Evolutionary conservation across 2,888 invertebrate genomes (phyloP).

Genomic region (Plagodis dolabraria): DNA sequence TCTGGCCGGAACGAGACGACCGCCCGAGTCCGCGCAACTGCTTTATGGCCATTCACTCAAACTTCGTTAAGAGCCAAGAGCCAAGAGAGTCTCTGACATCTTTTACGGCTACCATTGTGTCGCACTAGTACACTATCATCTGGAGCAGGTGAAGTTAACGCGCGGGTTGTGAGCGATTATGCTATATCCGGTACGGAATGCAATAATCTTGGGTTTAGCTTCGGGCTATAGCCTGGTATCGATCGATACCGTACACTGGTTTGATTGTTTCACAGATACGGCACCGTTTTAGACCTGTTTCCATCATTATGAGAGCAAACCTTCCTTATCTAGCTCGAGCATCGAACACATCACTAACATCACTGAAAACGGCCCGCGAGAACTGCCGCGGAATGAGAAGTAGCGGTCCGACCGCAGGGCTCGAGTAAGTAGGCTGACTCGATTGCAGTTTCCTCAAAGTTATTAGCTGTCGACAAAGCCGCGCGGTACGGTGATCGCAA

Average conservation of each 20-base stretch:
- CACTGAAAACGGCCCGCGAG: slow-evolving; percentile 27
- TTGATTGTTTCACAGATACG: slow-evolving; percentile 50
- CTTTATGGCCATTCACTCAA: slow-evolving; percentile 72
- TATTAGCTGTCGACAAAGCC: slow-evolving; percentile 52
- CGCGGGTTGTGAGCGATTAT: slow-evolving; percentile 46
- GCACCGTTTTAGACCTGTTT: slow-evolving; percentile 43
- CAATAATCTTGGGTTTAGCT: slow-evolving; percentile 49
- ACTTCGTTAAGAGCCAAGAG: slow-evolving; percentile 60
- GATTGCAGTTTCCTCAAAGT: slow-evolving; percentile 68
- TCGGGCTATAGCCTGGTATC: slow-evolving; percentile 24
- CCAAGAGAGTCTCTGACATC: slow-evolving; percentile 73
- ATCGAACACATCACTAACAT: slow-evolving; percentile 56
- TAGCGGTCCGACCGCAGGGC: slow-evolving; percentile 67
- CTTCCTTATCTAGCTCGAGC: slow-evolving; percentile 50
- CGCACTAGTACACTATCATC: slow-evolving; percentile 14
- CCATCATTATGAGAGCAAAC: slow-evolving; percentile 55
- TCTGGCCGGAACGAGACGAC: slow-evolving; percentile 54
- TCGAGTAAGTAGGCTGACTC: slow-evolving; percentile 59
- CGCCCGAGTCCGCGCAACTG: slow-evolving; percentile 41
- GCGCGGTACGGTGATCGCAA: slow-evolving; percentile 47
- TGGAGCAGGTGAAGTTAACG: slow-evolving; percentile 49
- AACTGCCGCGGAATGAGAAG: slow-evolving; percentile 54
- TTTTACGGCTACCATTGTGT: slow-evolving; percentile 70
- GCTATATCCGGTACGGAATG: slow-evolving; percentile 48
- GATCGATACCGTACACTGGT: slow-evolving; percentile 48